These are phyloP conservation scores for Campopleginae sp. DNA, from an alignment of 2,888 invertebrate genomes.

Conservation along the genomic window DNA sequence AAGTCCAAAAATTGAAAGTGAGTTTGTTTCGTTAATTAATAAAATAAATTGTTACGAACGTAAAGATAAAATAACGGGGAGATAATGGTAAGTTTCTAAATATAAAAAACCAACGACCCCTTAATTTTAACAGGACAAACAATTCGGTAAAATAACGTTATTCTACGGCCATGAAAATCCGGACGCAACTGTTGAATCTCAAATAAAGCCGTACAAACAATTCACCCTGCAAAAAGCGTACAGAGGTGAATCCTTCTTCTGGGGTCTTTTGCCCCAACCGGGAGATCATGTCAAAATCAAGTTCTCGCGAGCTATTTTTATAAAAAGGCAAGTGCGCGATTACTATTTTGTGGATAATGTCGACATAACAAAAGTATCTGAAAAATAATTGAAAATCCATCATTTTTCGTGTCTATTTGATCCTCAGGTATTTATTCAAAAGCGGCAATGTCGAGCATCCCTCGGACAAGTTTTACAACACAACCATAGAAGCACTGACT, in stretches of 20 bases:
- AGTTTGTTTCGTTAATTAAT: not conserved
- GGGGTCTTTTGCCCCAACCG: constrained; percentile 94
- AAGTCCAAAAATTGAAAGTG: constrained; percentile 97
- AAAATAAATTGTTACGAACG: not conserved
- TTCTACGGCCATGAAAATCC: constrained; percentile 93
- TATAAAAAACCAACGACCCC: not conserved
- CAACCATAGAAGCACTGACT: constrained; percentile 92
- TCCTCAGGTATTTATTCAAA: constrained; percentile 90
- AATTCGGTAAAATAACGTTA: constrained; percentile 93
- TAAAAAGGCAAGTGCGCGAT: constrained; percentile 87
- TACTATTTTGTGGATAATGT: not conserved
- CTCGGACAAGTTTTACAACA: constrained; percentile 94
- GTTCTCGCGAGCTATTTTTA: constrained; percentile 89
- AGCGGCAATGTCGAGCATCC: constrained; percentile 96
- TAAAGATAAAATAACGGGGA: not conserved
- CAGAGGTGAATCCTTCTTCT: constrained; percentile 94
- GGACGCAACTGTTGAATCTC: constrained; percentile 88
- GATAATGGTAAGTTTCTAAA: not conserved
- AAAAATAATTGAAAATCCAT: not conserved
- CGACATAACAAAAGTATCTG: not conserved
- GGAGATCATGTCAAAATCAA: constrained; percentile 93
- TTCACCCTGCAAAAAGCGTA: constrained; percentile 93
- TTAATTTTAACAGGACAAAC: constrained; percentile 89
- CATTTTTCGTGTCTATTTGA: constrained; percentile 41
- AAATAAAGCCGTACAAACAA: constrained; percentile 92